Conservation (phyloP, 2,888 invertebrate species). For the Aspidapion aeneum region DNA sequence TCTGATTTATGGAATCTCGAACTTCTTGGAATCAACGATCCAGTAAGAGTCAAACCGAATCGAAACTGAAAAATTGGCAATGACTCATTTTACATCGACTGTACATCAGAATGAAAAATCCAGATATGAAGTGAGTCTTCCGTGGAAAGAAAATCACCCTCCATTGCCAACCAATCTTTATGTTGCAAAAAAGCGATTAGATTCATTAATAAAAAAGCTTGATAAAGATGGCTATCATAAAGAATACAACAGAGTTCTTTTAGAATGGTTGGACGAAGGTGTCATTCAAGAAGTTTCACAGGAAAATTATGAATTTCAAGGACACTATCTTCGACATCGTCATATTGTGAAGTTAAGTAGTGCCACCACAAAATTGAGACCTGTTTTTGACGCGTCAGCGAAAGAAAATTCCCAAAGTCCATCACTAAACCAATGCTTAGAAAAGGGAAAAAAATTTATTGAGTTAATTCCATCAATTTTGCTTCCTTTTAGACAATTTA, state of each 20-base stretch:
- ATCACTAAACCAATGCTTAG: slow-evolving; percentile 30
- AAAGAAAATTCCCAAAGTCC: slow-evolving; percentile 23
- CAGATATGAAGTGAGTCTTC: slow-evolving; percentile 12
- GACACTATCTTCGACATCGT: slow-evolving; percentile 1
- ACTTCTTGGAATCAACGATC: neutral
- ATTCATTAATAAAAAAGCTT: neutral
- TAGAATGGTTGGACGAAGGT: neutral
- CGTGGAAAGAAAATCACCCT: slow-evolving; percentile 17
- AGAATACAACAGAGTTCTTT: neutral
- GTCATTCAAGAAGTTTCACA: neutral
- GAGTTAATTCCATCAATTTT: neutral
- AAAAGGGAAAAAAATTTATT: slow-evolving; percentile 16
- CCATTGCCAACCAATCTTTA: neutral
- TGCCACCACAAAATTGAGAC: neutral
- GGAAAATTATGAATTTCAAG: neutral
- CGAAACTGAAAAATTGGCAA: neutral
- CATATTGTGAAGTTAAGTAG: neutral
- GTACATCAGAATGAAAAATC: neutral
- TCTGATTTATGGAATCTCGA: neutral
- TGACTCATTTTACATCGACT: neutral
- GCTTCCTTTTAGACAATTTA: neutral
- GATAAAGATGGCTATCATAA: neutral
- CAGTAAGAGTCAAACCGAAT: neutral
- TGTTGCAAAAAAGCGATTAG: neutral
- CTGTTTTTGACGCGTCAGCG: slow-evolving; percentile 22